Base-by-base conservation (phyloP, 30 jellyfish, hydroid and myxozoan genomes). In the Haliclystus octoradiatus region DNA sequence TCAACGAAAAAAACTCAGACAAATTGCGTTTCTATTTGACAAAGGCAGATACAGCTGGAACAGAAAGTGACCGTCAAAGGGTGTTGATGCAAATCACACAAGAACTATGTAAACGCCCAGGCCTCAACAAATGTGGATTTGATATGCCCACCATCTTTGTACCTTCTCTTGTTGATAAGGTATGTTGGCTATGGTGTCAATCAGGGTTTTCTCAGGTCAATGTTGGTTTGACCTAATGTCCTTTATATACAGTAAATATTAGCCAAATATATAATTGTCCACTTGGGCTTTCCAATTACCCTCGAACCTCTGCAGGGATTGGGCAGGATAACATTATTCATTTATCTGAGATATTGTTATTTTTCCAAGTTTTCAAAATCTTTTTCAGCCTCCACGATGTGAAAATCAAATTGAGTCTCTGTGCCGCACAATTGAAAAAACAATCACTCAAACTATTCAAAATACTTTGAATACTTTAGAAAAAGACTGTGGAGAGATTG, bases 31-130 rank as follows among this genome's bases (percentile, higher is more conserved):
- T 88, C 68, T 88, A 63, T 70, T 69, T 88, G 82, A 80, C 92
- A 88, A 88, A 88, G 70, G 94, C 97, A 0, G 97, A 88, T 68
- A 88, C 97, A 0, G 97, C 97, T 1, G 97, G 97, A 33, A 88
- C 97, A 1, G 97, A 88, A 62, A 88, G 97, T 71, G 97, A 88
- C 46, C 92, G 97, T 0, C 97, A 88, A 53, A 62, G 97, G 13
- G 97, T 88, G 27, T 65, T 88, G 64, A 88, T 88, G 97, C 97
- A 88, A 65, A 88, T 88, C 72, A 88, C 97, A 1, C 97, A 88
- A 75, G 97, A 88, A 67, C 84, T 88, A 5, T 88, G 97, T 80
- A 88, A 88, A 35, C 80, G 97, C 64, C 97, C 94, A 1, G 97
- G 97, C 4, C 87, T 88, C 14, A 88, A 88, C 51, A 88, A 88